These are phyloP conservation scores for Cheilosia soror DNA, from an alignment of 2,888 invertebrate genomes.

Conservation along the genomic window DNA sequence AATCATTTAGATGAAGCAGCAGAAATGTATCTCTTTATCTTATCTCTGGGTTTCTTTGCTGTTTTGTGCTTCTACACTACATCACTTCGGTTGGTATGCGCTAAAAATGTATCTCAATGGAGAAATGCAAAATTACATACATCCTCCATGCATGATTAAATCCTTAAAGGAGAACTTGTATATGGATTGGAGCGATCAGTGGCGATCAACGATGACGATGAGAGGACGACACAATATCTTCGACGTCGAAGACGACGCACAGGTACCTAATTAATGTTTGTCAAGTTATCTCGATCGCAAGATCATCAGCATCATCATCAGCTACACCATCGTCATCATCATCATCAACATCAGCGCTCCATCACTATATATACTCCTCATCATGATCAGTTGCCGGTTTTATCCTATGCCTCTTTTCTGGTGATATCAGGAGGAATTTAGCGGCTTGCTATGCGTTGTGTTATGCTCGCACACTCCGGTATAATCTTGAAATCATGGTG, in stretches of 20 bases:
- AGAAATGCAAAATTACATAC: conserved; percentile 60
- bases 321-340: conserved; percentile 44
- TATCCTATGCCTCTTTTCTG: conserved; percentile 22
- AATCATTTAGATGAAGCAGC: conserved; percentile 63
- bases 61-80: conserved; percentile 13
- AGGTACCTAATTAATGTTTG: conserved; percentile 76
- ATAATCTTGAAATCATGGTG: conserved; percentile 41
- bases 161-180: conserved; percentile 44
- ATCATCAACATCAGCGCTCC: conserved; percentile 46
- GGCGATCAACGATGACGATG: conserved; percentile 29
- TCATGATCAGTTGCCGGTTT: conserved; percentile 38
- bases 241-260: conserved; percentile 66
- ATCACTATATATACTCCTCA: conserved; percentile 26
- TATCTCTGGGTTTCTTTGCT: conserved; percentile 35
- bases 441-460: conserved; percentile 16
- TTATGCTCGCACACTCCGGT: conserved; percentile 32
- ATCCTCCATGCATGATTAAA: conserved; percentile 67
- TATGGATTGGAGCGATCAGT: conserved; percentile 36
- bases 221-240: conserved; percentile 4
- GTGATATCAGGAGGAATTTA: conserved; percentile 48
- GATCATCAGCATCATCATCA: conserved; percentile 67
- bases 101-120: conserved; percentile 56
- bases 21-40: conserved; percentile 64
- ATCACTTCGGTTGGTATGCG: conserved; percentile 37
- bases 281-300: conserved; percentile 75